A percentile compares a stretch with the other conserved stretches of the same genome.
Conservation (phyloP, 1,140 invertebrate genomes). For the Teleogryllus occipitalis region DNA sequence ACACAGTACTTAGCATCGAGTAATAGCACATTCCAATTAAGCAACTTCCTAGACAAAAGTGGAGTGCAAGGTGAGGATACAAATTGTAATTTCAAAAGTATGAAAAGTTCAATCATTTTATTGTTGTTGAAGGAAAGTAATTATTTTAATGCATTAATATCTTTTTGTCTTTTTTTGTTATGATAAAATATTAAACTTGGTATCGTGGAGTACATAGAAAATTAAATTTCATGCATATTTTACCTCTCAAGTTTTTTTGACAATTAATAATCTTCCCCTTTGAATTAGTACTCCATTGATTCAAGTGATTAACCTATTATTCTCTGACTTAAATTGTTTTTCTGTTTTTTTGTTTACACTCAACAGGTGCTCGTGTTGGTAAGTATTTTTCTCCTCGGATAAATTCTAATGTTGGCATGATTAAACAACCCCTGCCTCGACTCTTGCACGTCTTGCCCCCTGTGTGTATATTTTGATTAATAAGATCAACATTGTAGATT, state of each 20-base stretch:
- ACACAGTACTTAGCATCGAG: constrained; percentile 99
- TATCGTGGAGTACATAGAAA: too few species aligned
- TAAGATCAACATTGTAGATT: too few species aligned
- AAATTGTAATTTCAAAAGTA: constrained; percentile 7
- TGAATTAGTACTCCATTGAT: too few species aligned
- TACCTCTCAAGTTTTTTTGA: neutral
- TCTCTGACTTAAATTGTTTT: constrained; percentile 21
- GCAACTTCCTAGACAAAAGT: constrained; percentile 94
- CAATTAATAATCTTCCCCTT: too few species aligned
- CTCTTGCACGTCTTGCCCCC: neutral
- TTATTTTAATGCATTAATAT: neutral
- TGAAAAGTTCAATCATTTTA: neutral
- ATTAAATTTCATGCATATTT: too few species aligned
- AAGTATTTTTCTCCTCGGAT: constrained; percentile 20
- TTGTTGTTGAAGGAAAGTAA: neutral
- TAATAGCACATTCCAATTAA: constrained; percentile 97
- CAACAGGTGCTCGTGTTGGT: constrained; percentile 34
- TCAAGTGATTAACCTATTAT: neutral
- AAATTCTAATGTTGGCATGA: neutral
- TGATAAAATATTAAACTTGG: neutral
- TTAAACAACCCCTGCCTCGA: neutral
- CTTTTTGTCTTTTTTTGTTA: neutral
- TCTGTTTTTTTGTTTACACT: constrained; percentile 27
- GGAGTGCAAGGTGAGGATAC: constrained; percentile 76
- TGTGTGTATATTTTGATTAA: too few species aligned